Conservation (phyloP, 2,113 vertebrate genomes). For the Aix galericulata region DNA sequence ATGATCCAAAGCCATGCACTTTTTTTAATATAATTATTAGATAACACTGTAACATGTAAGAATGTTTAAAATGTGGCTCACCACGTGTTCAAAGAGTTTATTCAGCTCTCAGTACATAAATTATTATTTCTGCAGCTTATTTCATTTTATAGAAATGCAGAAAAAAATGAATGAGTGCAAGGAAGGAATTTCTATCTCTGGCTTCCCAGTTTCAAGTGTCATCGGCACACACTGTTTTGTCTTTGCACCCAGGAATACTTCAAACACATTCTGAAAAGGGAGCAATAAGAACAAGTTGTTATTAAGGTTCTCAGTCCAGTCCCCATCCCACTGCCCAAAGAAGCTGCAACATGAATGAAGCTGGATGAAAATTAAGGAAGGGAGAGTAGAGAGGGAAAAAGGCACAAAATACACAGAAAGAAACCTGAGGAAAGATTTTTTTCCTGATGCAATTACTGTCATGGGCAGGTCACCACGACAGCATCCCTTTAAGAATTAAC, state of each 20-base stretch:
- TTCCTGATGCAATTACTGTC: neutral
- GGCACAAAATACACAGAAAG: neutral
- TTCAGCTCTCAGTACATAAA: neutral
- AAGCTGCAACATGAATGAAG: neutral
- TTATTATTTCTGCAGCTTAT: neutral
- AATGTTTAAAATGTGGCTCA: neutral
- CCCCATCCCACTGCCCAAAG: neutral
- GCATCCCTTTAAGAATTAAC: neutral
- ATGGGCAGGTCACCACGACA: neutral
- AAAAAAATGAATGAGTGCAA: neutral
- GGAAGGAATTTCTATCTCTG: neutral
- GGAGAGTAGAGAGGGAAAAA: rapidly evolving
- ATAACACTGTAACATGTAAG: neutral
- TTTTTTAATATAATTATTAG: neutral
- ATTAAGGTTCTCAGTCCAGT: neutral
- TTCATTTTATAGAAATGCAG: neutral
- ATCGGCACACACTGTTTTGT: neutral
- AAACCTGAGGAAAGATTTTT: neutral
- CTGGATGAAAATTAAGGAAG: neutral
- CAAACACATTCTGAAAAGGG: neutral
- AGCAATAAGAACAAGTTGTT: neutral
- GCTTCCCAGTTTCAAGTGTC: neutral
- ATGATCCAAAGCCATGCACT: neutral
- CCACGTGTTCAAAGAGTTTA: neutral
- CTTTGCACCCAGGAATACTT: neutral